Evolutionary conservation across 2,888 invertebrate genomes (phyloP), one percentile per base, ranked within the genome.

Genomic region (Nemoura dubitans): DNA sequence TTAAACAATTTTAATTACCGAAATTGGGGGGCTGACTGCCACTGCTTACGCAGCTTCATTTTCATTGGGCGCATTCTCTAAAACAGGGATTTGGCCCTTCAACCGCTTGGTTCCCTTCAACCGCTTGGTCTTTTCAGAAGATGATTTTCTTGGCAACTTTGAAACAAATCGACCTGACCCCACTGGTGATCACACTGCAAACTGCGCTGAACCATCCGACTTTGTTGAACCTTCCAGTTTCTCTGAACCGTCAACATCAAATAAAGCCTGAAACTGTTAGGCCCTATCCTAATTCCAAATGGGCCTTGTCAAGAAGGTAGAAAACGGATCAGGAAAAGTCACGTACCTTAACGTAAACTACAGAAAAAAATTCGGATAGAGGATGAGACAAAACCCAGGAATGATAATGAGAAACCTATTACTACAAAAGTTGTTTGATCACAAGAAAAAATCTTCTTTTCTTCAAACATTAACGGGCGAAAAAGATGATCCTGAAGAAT

Each of bases 11-110:
- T 42, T 42, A 43, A 83, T 83, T 42, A 90, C 90, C 59, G 89
- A 90, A 86, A 89, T 91, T 83, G 88, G 90, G 1, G 88, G 89
- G 86, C 88, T 90, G 5, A 87, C 89, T 29, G 89, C 89, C 87
- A 76, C 86, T 28, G 89, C 90, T 28, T 90, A 89, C 87, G 89
- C 90, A n/a, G 87, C 89, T 85, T 89, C 90, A 30, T 91, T 91
- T 80, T 90, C 87, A 10, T 87, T 87, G 0, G 89, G 89, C 89
- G 90, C 89, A 6, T 91, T 91, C 89, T 86, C 87, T 83, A 89
- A 89, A 85, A 87, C 90, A 26, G 90, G 90, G 26, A 87, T 90
- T 86, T 90, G 89, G 89, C 90, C 90, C 29, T 89, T 89, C 25
- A 59, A 86, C 25, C n/a, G 59, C 25, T 16, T 26, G 7, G n/a